Conservation (phyloP, 2,888 invertebrate genomes). For the Eudemis profundana region DNA sequence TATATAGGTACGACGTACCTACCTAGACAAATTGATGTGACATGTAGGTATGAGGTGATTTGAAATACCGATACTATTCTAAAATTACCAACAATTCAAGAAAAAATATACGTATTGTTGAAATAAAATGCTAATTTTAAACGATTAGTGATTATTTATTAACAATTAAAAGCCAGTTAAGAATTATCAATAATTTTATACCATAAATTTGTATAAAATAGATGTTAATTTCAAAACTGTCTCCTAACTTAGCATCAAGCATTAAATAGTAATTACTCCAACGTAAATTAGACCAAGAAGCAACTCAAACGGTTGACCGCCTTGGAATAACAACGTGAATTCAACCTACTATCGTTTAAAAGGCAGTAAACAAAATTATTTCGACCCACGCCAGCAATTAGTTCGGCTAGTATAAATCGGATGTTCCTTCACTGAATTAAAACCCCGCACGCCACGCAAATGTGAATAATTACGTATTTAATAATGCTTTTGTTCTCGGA, state of each 20-base stretch:
- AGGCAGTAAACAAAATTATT: constrained; percentile 84
- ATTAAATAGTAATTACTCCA: background rate
- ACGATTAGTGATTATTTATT: too few relatives aligned
- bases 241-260: background rate
- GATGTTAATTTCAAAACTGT: too few relatives aligned
- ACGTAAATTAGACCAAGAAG: constrained; percentile 1
- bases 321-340: constrained; percentile 21
- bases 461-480: constrained; percentile 85
- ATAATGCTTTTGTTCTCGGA: constrained; percentile 84
- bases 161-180: too few relatives aligned
- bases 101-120: too few relatives aligned
- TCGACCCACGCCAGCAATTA: constrained; percentile 82
- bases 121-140: too few relatives aligned
- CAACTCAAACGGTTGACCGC: constrained; percentile 30
- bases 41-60: too few relatives aligned
- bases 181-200: too few relatives aligned
- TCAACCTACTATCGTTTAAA: constrained; percentile 74
- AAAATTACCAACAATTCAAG: too few relatives aligned
- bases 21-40: too few relatives aligned
- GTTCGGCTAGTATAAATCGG: constrained; percentile 83
- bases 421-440: constrained; percentile 73
- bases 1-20: too few relatives aligned
- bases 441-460: constrained; percentile 83
- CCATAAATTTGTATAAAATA: too few relatives aligned
- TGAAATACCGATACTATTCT: too few relatives aligned